Evolutionary conservation across 2,797 vertebrate genomes (phyloP), one percentile per base, ranked within the genome.

Genomic region (Amniataba percoides): DNA sequence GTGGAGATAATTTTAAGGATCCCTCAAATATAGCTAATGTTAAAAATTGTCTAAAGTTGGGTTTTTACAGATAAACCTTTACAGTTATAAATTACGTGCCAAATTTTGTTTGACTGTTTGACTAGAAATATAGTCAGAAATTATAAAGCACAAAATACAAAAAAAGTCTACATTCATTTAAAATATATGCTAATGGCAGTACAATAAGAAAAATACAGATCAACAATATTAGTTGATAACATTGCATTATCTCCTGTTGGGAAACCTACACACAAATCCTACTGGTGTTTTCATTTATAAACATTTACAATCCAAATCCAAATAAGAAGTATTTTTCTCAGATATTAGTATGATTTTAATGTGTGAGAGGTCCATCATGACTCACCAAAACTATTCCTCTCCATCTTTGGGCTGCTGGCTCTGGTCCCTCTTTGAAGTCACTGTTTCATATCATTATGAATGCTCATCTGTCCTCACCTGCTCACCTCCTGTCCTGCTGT

Each of bases 401-500:
- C 25, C 21, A 15, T 36, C 25, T 43, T 18, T 57, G 36, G 56
- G 14, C n/a, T n/a, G 5, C 23, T 40, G 6, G 16, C 15, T 36
- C 7, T n/a, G 63, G 40, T 42, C 43, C 43, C 3, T 57, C 7
- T 70, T 27, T 69, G 7, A 57, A 62, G 3, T 60, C 0, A 52
- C 5, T 42, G 43, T 45, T 21, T 48, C 12, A 58, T 36, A 13
- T 36, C 23, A 74, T 59, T 13, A 46, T 48, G 8, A 27, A 31
- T 21, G 11, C 39, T 16, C 11, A 43, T 74, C 2, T 62, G 34
- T 58, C 19, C 51, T 39, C 42, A 49, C 53, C 65, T 31, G 71
- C 72, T 85, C 78, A 62, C 27, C 52, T 65, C 19, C 74, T 82
- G 45, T 62, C 52, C 60, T 78, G 60, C 73, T 86, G 43, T 64